Percentiles rank a stretch among this genome's conserved stretches.
phyloP scores from a whole-genome alignment of 2,113 vertebrate species.

The Actenoides lindsayi region DNA sequence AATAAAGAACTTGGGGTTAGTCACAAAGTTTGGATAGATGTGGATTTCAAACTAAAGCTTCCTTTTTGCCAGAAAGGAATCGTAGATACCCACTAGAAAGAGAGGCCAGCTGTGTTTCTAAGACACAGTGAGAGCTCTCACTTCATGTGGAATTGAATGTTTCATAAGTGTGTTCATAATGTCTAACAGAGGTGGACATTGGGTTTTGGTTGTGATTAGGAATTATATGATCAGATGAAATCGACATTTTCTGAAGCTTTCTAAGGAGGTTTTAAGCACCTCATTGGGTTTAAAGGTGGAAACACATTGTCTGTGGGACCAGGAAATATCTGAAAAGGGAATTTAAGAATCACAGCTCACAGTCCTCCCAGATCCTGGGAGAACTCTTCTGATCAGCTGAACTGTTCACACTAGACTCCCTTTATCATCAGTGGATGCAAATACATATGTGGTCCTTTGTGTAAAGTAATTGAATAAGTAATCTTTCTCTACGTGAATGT shows the following conservation, averaged over 20 bases:
- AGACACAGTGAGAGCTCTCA: background rate
- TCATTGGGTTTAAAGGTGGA: background rate
- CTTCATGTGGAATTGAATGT: background rate
- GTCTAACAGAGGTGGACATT: background rate
- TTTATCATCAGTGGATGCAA: background rate
- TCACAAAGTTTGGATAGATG: background rate
- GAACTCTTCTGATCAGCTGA: background rate
- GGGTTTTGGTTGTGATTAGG: background rate
- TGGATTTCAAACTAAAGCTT: background rate
- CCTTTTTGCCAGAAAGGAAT: background rate
- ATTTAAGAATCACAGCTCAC: background rate
- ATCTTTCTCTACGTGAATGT: background rate
- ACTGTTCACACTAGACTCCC: background rate
- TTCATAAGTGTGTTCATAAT: background rate
- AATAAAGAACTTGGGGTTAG: background rate
- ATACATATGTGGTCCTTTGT: background rate
- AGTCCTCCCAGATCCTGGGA: background rate
- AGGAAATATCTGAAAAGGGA: background rate
- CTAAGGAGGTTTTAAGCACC: background rate
- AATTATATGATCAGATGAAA: background rate
- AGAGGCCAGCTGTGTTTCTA: background rate
- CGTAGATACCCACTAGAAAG: background rate
- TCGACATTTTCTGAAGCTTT: background rate
- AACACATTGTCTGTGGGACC: background rate
- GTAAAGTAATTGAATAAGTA: background rate